These are phyloP conservation scores for Amphilophus citrinellus DNA, from an alignment of 2,113 vertebrate species.

Conservation along the genomic window DNA sequence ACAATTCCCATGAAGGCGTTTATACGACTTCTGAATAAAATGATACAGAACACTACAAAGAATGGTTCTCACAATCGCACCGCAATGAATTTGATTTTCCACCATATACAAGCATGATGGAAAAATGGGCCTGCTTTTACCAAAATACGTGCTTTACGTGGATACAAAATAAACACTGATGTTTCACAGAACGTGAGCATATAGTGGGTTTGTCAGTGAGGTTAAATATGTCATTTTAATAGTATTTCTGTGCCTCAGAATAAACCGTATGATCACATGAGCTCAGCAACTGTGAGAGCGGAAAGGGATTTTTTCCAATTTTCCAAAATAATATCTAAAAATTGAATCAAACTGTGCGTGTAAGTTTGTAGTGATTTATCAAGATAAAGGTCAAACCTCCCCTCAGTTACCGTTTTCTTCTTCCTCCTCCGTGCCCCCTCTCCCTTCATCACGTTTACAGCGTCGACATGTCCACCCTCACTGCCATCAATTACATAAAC, in stretches of 20 bases:
- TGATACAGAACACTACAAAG: neutral
- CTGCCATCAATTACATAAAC: constrained; percentile 50
- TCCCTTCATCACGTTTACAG: constrained; percentile 56
- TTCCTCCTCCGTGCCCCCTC: constrained; percentile 11
- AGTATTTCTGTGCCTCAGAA: neutral
- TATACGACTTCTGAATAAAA: constrained; percentile 32
- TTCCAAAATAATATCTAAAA: neutral
- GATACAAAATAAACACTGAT: neutral
- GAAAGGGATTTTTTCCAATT: neutral
- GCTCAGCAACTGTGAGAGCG: neutral
- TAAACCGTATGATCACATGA: neutral
- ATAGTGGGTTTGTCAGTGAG: neutral
- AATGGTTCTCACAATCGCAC: neutral
- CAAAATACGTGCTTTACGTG: neutral
- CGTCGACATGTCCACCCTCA: constrained; percentile 37
- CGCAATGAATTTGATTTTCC: neutral
- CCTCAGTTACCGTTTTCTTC: neutral
- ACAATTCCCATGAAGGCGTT: constrained; percentile 37
- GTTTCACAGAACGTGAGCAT: neutral
- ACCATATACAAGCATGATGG: neutral
- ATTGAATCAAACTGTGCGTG: constrained; percentile 15
- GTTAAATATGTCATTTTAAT: neutral
- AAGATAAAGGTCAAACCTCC: constrained; percentile 30
- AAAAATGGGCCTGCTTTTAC: neutral
- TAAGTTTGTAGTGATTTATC: constrained; percentile 38